A percentile compares a stretch with the other conserved stretches of the same genome.
Evolutionary conservation across 53 echinoderm and acorn worm genomes (phyloP).

Genomic region (Actinopyga echinites): DNA sequence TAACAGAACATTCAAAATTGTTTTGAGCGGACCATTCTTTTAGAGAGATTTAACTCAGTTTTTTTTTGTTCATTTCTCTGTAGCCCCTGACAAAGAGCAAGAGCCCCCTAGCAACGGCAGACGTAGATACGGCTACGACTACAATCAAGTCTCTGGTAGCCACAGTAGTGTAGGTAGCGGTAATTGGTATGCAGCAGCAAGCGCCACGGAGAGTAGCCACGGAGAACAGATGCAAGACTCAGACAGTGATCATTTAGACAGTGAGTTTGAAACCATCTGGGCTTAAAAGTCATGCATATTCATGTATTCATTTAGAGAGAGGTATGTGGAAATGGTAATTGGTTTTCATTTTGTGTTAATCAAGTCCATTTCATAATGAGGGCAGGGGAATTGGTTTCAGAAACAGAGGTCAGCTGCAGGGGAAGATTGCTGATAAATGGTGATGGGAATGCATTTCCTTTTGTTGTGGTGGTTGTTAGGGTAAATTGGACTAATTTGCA

Average conservation of each 20-base stretch:
- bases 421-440: no score
- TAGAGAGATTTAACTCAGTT: neutral
- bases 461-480: no score
- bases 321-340: no score
- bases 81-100: conserved; percentile 34
- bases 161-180: conserved; percentile 86
- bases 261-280: neutral
- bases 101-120: conserved; percentile 57
- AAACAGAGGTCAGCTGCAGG: no score
- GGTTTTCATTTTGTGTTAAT: no score
- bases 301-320: neutral
- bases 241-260: conserved; percentile 67
- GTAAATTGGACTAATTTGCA: no score
- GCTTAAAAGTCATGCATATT: neutral
- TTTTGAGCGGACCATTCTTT: no score
- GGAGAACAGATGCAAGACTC: conserved; percentile 79
- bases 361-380: no score
- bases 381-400: no score
- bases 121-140: conserved; percentile 70
- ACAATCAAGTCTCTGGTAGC: conserved; percentile 76
- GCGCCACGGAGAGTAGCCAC: conserved; percentile 86
- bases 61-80: neutral
- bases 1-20: no score
- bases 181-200: conserved; percentile 82
- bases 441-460: no score